Conservation (phyloP, 2,888 invertebrate genomes). For the Hirtodrosophila cameraria region DNA sequence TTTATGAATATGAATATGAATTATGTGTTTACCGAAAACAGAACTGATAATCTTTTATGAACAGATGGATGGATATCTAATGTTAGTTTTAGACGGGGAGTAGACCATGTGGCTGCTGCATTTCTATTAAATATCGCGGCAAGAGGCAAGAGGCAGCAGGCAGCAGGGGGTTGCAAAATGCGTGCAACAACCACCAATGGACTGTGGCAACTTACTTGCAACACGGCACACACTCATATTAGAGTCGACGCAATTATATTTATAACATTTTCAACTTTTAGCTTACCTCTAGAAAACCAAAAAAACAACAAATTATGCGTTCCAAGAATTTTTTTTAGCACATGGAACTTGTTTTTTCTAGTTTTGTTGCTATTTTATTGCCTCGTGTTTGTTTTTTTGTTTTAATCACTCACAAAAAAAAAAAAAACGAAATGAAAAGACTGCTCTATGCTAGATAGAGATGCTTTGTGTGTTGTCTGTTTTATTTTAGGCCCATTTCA, state of each 20-base stretch:
- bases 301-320: slow-evolving; percentile 24
- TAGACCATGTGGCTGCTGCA: slow-evolving; percentile 6
- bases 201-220: no score
- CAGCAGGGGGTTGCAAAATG: slow-evolving; percentile 8
- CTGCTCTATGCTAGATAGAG: slow-evolving; percentile 6
- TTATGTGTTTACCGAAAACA: background rate
- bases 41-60: slow-evolving; percentile 24
- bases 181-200: slow-evolving; percentile 30
- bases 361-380: background rate
- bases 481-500: slow-evolving; percentile 48
- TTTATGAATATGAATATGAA: slow-evolving; percentile 1
- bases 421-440: no score
- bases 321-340: slow-evolving; percentile 27
- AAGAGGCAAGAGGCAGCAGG: slow-evolving; percentile 1
- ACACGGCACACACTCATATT: slow-evolving; percentile 13
- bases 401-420: slow-evolving; percentile 15
- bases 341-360: slow-evolving; percentile 38
- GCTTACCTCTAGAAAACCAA: no score
- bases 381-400: background rate
- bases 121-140: no score
- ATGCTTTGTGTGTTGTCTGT: slow-evolving; percentile 15
- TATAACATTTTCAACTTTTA: background rate
- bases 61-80: no score
- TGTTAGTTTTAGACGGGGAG: no score
- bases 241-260: slow-evolving; percentile 33